Evolutionary conservation across 2,797 vertebrate species (phyloP).

Genomic region (Coilia nasus): DNA sequence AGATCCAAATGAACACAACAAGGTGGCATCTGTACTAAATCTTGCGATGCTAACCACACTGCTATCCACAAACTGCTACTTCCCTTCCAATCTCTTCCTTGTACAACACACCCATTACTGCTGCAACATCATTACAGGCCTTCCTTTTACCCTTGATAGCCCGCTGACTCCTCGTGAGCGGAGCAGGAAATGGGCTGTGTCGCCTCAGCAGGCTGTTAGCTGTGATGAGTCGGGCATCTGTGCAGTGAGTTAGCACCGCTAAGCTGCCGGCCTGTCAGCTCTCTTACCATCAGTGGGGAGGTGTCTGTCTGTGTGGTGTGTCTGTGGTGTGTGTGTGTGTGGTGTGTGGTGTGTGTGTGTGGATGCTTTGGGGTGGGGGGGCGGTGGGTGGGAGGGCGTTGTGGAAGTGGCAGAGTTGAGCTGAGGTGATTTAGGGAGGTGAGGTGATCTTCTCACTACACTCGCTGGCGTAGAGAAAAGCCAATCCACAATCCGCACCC

Average conservation of each 20-base stretch:
- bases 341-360: too few species aligned
- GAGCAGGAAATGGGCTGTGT: not conserved
- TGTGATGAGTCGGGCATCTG: not conserved
- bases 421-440: constrained; percentile 18
- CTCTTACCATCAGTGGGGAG: too few species aligned
- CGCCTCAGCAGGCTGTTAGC: not conserved
- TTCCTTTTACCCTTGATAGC: not conserved
- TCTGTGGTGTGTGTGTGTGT: too few species aligned
- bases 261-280: not conserved
- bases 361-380: not conserved
- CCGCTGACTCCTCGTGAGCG: not conserved
- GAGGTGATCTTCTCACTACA: too few species aligned
- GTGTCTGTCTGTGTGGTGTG: too few species aligned
- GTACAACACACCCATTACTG: not conserved
- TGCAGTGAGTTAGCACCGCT: constrained; percentile 6
- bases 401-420: not conserved
- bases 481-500: not conserved
- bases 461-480: not conserved
- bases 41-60: not conserved
- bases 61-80: not conserved
- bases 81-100: not conserved
- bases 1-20: not conserved
- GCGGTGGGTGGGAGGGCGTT: not conserved
- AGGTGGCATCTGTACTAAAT: not conserved
- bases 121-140: not conserved